Conservation (phyloP, 2,797 vertebrate species). For the Pterois miles region DNA sequence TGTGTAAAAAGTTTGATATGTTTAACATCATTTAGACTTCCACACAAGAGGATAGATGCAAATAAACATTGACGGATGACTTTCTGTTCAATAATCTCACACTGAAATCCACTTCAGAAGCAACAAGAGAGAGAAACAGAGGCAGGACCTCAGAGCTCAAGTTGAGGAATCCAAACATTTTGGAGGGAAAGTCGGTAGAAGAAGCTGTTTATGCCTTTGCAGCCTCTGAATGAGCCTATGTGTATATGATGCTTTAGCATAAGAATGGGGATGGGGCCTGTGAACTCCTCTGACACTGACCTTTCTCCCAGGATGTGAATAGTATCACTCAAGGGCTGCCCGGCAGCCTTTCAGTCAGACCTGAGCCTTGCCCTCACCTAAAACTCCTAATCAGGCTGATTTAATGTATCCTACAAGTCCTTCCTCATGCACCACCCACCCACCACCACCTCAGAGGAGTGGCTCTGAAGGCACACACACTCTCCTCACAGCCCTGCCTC, state of each 20-base stretch:
- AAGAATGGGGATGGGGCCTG: conserved; percentile 92
- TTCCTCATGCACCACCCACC: conserved; percentile 58
- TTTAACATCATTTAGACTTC: neutral
- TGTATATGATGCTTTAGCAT: conserved; percentile 89
- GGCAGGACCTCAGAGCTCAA: conserved; percentile 4
- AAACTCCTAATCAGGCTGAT: conserved; percentile 96
- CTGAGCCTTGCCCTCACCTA: conserved; percentile 88
- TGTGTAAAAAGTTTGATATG: too few species aligned
- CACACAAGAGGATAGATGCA: neutral
- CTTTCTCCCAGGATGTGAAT: conserved; percentile 90
- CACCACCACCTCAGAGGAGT: conserved; percentile 83
- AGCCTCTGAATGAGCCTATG: conserved; percentile 81
- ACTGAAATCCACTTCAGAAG: conserved; percentile 10
- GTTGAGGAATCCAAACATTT: conserved; percentile 59
- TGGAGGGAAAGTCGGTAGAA: conserved; percentile 75
- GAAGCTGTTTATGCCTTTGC: conserved; percentile 85
- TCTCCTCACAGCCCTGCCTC: conserved; percentile 83
- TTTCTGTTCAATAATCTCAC: conserved; percentile 1
- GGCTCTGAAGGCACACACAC: conserved; percentile 87
- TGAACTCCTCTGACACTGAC: conserved; percentile 92
- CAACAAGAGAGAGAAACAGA: neutral
- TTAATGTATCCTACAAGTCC: conserved; percentile 91
- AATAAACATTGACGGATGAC: neutral
- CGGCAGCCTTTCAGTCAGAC: conserved; percentile 85
- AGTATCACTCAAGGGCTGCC: conserved; percentile 84